A percentile compares a stretch with the other conserved stretches of the same genome.
phyloP scores from a whole-genome alignment of 2,113 vertebrate genomes.

The Siniperca knerii region DNA sequence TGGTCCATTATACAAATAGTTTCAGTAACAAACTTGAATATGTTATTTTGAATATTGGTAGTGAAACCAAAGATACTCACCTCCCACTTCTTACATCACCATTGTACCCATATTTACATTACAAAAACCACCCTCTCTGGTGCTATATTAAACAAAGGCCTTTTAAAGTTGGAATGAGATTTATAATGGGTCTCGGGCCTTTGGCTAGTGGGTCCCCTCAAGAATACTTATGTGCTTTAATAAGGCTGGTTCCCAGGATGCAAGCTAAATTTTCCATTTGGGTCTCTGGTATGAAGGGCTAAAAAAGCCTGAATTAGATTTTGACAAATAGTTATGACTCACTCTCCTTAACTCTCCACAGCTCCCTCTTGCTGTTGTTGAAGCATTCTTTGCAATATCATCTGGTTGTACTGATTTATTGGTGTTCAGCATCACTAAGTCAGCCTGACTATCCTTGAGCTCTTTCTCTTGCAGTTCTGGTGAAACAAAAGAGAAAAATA shows the following conservation, averaged over 20 bases:
- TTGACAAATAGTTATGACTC: conserved; percentile 50
- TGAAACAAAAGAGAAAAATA: conserved; percentile 5
- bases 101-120: conserved; percentile 13
- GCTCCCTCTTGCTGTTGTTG: conserved; percentile 11
- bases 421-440: conserved; percentile 9
- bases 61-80: background rate
- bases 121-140: conserved; percentile 4
- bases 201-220: conserved; percentile 22
- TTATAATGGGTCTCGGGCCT: conserved; percentile 34
- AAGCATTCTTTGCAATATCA: background rate
- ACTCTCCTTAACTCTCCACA: conserved; percentile 12
- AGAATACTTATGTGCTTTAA: conserved; percentile 55
- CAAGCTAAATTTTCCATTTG: conserved; percentile 31
- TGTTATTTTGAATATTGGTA: background rate
- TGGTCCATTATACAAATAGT: background rate
- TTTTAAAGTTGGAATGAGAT: conserved; percentile 43
- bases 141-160: conserved; percentile 22
- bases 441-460: conserved; percentile 1
- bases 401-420: conserved; percentile 32
- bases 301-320: conserved; percentile 39
- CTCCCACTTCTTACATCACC: conserved; percentile 1
- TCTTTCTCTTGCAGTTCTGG: conserved; percentile 1
- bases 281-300: conserved; percentile 25
- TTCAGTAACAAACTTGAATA: background rate
- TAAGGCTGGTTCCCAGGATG: conserved; percentile 45